Percentiles rank a stretch among this genome's conserved stretches.
phyloP scores from a whole-genome alignment of 2,113 vertebrate genomes.

The Abramis brama region DNA sequence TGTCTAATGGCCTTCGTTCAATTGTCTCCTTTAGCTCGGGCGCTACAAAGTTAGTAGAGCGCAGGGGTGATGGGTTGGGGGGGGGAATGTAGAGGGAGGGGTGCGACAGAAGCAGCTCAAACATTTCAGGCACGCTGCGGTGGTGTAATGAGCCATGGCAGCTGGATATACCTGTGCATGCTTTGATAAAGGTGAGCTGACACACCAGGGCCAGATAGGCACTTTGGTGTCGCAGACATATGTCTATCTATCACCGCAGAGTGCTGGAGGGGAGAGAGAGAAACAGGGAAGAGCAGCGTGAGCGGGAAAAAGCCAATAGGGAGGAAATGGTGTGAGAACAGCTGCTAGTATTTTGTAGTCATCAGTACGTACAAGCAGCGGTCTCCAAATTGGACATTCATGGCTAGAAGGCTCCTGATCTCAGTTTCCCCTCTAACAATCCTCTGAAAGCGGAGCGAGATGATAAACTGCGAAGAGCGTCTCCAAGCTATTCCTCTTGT shows the following conservation, averaged over 20 bases:
- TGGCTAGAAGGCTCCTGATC: constrained; percentile 56
- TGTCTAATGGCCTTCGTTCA: constrained; percentile 72
- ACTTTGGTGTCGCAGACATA: constrained; percentile 85
- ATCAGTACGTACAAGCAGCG: constrained; percentile 45
- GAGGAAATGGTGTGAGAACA: constrained; percentile 47
- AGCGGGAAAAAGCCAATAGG: constrained; percentile 23
- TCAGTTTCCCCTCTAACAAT: constrained; percentile 44
- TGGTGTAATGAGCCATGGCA: constrained; percentile 90
- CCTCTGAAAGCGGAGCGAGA: constrained; percentile 44
- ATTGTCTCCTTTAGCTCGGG: constrained; percentile 67
- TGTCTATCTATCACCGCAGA: constrained; percentile 84
- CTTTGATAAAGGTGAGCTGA: constrained; percentile 95
- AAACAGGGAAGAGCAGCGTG: neutral
- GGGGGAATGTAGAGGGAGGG: constrained; percentile 10
- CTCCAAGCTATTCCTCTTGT: constrained; percentile 42
- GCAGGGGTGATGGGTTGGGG: constrained; percentile 27
- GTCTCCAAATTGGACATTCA: constrained; percentile 51
- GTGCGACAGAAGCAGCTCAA: constrained; percentile 76
- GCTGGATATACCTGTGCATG: constrained; percentile 90
- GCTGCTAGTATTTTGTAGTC: constrained; percentile 48
- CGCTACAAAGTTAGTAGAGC: constrained; percentile 47
- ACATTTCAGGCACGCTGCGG: constrained; percentile 88
- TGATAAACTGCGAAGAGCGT: constrained; percentile 38
- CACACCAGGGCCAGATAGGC: constrained; percentile 88
- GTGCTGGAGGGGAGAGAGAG: constrained; percentile 45